Conservation (phyloP, 2,797 vertebrate species). For the Coregonus ussuriensis region DNA sequence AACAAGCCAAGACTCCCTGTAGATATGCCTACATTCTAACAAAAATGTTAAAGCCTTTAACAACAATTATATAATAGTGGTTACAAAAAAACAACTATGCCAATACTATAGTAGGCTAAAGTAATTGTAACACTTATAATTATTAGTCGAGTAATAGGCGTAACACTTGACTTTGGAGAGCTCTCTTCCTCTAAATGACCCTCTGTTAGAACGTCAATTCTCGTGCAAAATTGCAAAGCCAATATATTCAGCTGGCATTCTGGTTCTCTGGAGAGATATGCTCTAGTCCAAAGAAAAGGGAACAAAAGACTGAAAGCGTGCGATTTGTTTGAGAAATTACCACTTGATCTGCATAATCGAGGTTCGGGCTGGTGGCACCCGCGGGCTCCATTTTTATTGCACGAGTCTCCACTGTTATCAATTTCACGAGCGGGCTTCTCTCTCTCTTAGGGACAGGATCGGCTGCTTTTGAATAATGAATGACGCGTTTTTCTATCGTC, state of each 20-base stretch:
- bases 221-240: slow-evolving; percentile 58
- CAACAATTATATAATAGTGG: background rate
- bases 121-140: background rate
- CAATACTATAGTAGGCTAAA: background rate
- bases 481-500: slow-evolving; percentile 92
- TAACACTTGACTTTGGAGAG: slow-evolving; percentile 1
- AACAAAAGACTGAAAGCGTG: slow-evolving; percentile 81
- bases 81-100: background rate
- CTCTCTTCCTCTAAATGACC: slow-evolving; percentile 4
- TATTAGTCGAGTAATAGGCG: too few relatives aligned
- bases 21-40: background rate
- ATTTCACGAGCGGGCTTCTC: slow-evolving; percentile 78
- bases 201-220: slow-evolving; percentile 7
- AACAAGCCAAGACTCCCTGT: background rate
- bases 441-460: slow-evolving; percentile 72
- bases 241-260: slow-evolving; percentile 72
- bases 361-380: slow-evolving; percentile 75
- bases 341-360: slow-evolving; percentile 84
- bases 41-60: background rate
- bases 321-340: slow-evolving; percentile 86
- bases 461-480: slow-evolving; percentile 90
- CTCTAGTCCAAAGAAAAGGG: slow-evolving; percentile 76
- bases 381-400: slow-evolving; percentile 84
- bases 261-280: slow-evolving; percentile 57
- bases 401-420: slow-evolving; percentile 81